phyloP scores from a whole-genome alignment of 1,140 invertebrate species.

The Delia radicum region DNA sequence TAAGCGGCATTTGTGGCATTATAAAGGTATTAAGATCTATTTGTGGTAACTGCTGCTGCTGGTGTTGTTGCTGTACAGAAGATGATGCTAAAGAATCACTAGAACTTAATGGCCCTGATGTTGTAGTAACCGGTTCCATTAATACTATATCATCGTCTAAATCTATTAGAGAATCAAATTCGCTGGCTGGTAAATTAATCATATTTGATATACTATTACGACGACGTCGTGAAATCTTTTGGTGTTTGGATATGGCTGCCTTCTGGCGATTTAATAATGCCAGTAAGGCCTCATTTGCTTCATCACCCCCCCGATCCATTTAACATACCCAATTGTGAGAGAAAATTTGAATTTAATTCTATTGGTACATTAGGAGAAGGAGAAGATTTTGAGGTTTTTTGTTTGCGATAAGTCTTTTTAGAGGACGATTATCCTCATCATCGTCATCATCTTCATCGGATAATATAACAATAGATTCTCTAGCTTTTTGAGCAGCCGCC shows the following conservation, averaged over 20 bases:
- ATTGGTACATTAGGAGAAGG: constrained; percentile 28
- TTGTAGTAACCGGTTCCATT: constrained; percentile 40
- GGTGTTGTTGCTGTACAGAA: not conserved
- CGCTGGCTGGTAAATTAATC: constrained; percentile 6
- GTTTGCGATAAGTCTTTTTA: not conserved
- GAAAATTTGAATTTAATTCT: constrained; percentile 34
- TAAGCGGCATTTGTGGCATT: constrained; percentile 25
- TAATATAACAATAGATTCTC: constrained; percentile 11
- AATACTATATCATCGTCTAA: constrained; percentile 49
- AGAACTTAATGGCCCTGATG: not conserved
- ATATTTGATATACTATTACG: constrained; percentile 25
- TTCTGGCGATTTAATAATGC: constrained; percentile 39
- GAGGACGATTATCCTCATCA: not conserved
- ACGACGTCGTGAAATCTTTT: not conserved
- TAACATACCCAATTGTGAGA: constrained; percentile 21
- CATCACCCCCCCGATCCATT: not conserved
- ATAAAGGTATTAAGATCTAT: not conserved
- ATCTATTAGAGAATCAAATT: constrained; percentile 22
- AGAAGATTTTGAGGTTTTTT: constrained; percentile 4
- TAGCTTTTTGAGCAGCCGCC: not conserved
- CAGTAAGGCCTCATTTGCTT: constrained; percentile 35
- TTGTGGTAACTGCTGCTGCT: not conserved
- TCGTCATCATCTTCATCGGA: constrained; percentile 6
- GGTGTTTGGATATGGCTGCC: constrained; percentile 25
- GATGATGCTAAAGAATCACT: not conserved